These are phyloP conservation scores for Mesorhabditis belari DNA, from an alignment of 2,888 invertebrate species.

Conservation along the genomic window DNA sequence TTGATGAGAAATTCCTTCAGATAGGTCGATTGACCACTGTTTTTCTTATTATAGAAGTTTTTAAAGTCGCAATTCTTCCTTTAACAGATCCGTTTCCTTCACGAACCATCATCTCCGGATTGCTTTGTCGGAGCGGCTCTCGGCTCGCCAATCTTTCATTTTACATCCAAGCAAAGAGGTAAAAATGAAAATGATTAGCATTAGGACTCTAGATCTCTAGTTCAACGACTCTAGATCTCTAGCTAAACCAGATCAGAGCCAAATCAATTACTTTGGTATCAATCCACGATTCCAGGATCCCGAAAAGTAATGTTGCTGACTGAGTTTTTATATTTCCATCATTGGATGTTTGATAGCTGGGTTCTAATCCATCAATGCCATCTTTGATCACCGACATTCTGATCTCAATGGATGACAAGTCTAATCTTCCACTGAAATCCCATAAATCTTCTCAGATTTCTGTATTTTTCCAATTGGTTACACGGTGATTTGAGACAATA, in stretches of 20 bases:
- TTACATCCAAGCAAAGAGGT: constrained; percentile 56
- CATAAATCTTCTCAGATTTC: constrained; percentile 56
- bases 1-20: too few species aligned
- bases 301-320: neutral
- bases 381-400: constrained; percentile 88
- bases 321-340: neutral
- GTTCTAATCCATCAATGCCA: constrained; percentile 69
- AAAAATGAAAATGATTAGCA: too few species aligned
- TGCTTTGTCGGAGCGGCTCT: constrained; percentile 86
- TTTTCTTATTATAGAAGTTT: too few species aligned
- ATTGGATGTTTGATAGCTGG: too few species aligned
- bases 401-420: constrained; percentile 83
- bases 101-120: constrained; percentile 75
- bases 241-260: too few species aligned
- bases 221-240: too few species aligned
- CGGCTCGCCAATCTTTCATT: constrained; percentile 73
- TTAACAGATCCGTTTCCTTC: constrained; percentile 73
- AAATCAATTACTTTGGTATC: too few species aligned
- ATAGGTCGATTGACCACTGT: too few species aligned
- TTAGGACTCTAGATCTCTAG: too few species aligned
- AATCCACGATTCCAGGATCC: neutral
- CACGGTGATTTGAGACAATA: constrained; percentile 91
- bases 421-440: neutral
- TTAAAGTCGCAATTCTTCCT: too few species aligned
- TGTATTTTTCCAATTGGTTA: constrained; percentile 79